Base-by-base conservation (phyloP, 2,113 vertebrate species). In the Semnopithecus entellus region DNA sequence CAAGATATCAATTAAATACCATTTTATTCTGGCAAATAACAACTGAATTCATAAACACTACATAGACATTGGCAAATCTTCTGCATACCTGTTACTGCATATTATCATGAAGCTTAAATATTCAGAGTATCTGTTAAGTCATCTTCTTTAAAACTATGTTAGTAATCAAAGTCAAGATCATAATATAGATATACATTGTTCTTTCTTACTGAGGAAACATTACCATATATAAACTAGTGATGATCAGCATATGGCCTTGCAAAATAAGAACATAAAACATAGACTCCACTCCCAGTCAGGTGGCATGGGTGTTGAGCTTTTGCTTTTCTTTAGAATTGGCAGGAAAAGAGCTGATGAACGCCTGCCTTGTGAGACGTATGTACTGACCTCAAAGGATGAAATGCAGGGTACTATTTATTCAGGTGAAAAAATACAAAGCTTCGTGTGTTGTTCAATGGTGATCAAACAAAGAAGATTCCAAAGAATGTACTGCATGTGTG, bases 391-490 rank as follows among this genome's bases (percentile, higher is more conserved):
- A 96, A 94, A 80, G 98, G 98, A 98, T 98, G 99, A 99, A 99
- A 99, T 97, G 98, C 97, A 98, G 98, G 98, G 98, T 76, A 92
- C 96, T 99, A 98, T 99, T 99, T 99, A 98, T 99, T 99, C 99
- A 99, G 99, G 99, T 99, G 99, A 99, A 99, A 99, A 99, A 99
- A 99, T 97, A 99, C 99, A 99, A 98, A 99, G 98, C 98, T 98
- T 97, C 91, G 98, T 96, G 87, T 98, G 98, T 93, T 99, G 98
- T 97, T 99, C 98, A 93, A 96, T 97, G 97, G 96, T 98, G 98
- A 99, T 99, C 95, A 99, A 99, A 99, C 99, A 99, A 99, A 99
- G 98, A 99, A 95, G 98, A 99, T 98, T 99, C 98, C 98, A 98
- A 99, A 99, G 99, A 99, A 99, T 99, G 99, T 97, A 30, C 96